These are phyloP conservation scores for Tyrannus savana DNA, from an alignment of 2,113 vertebrate species.

Conservation along the genomic window DNA sequence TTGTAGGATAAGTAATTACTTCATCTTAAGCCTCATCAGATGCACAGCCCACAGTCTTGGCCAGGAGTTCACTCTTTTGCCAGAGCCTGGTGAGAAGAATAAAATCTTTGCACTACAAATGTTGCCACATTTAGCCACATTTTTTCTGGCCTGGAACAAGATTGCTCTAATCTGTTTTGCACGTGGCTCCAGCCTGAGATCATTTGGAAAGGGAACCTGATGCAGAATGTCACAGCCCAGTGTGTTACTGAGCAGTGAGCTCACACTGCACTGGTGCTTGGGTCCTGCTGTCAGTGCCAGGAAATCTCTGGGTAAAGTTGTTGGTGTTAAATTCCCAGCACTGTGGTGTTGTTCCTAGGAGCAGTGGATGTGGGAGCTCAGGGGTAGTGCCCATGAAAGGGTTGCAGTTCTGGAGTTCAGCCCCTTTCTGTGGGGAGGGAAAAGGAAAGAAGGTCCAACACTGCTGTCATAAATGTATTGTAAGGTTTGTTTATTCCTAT, in stretches of 20 bases:
- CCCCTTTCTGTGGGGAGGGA: background rate
- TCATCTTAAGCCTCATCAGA: conserved; percentile 36
- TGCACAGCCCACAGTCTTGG: background rate
- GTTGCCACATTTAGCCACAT: background rate
- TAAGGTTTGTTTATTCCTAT: background rate
- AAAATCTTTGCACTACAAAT: background rate
- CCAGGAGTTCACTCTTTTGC: background rate
- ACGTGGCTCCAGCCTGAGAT: background rate
- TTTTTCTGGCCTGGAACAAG: conserved; percentile 26
- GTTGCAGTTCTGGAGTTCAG: background rate
- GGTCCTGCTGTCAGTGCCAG: background rate
- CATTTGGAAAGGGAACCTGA: background rate
- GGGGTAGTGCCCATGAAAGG: background rate
- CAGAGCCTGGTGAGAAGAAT: background rate
- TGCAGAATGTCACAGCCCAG: background rate
- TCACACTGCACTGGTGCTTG: background rate
- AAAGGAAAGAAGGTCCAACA: background rate
- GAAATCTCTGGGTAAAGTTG: background rate
- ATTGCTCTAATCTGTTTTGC: conserved; percentile 4
- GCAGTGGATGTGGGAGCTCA: background rate
- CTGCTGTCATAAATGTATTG: background rate
- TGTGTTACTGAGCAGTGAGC: background rate
- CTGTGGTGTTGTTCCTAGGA: background rate
- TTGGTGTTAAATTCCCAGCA: background rate
- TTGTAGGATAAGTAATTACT: conserved; percentile 47